Base-by-base conservation (phyloP, 2,113 vertebrate species). In the Patagioenas fasciata region DNA sequence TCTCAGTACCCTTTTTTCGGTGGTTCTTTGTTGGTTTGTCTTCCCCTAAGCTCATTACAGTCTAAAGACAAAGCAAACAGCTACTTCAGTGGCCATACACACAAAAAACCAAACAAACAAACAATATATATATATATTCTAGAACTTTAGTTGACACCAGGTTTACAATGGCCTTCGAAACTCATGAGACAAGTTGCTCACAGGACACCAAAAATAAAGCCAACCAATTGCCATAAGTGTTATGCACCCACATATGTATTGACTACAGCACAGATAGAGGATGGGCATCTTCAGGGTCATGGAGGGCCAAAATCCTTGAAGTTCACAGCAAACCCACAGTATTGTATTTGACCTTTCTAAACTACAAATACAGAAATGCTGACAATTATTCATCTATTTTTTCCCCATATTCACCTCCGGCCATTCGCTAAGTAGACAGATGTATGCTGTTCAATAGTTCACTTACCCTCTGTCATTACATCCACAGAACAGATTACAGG, bases 401-500 rank as follows among this genome's bases (percentile, higher is more conserved):
- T 15, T 10, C 47, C 32, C 19, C 47, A 8, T 84, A 60, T 88
- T 95, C 80, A 79, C 92, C 88, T 88, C 75, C 19, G 54, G 94
- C 58, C 58, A 92, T 87, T 93, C 0, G 1, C 70, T 84, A 87
- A 66, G 80, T 94, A 78, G 54, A 66, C 78, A 94, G 89, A 92
- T 80, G 78, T 80, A 93, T 85, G 70, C 53, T 93, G 66, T 73
- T 95, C 91, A 85, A 54, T 56, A 92, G 80, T 86, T 80, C 88
- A 60, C 67, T 96, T 90, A 90, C 54, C 83, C 88, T 93, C 89
- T 96, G 92, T 78, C 80, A 82, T 95, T 95, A 89, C 38, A 72
- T 62, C 62, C 83, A 89, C 38, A 69, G 86, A 93, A 88, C 0
- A 89, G 77, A 92, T 94, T 93, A 96, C 16, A 70, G 61, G 73